Evolutionary conservation across 2,888 invertebrate species (phyloP).

Genomic region (Lasioglossum villosulum): DNA sequence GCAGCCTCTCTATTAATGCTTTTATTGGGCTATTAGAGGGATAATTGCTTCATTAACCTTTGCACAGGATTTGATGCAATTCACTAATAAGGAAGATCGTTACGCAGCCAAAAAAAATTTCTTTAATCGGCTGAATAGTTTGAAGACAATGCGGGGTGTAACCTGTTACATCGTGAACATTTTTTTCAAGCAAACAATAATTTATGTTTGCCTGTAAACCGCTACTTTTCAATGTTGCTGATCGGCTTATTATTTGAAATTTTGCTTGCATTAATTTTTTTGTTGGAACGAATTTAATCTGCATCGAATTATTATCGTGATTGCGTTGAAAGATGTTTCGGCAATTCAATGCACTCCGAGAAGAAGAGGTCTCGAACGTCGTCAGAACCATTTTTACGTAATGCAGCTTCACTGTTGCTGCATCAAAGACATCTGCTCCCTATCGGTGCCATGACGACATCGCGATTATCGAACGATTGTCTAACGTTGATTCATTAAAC

Average conservation of each 20-base stretch:
- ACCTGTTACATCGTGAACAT: too few species aligned
- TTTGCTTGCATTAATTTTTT: not conserved
- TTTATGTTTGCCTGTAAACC: not conserved
- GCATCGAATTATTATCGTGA: not conserved
- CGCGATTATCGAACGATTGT: conserved; percentile 19
- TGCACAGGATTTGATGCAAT: not conserved
- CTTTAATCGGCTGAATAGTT: not conserved
- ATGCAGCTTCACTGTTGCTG: conserved; percentile 1
- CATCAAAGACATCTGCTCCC: not conserved
- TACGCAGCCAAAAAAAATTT: not conserved
- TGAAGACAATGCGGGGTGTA: not conserved
- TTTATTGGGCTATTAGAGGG: not conserved
- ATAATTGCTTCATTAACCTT: not conserved
- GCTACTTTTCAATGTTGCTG: not conserved
- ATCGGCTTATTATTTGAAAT: not conserved
- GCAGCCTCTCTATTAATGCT: not conserved
- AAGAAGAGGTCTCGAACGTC: conserved; percentile 17
- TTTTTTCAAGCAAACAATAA: not conserved
- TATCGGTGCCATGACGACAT: conserved; percentile 14
- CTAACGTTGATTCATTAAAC: not conserved
- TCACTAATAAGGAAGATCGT: not conserved
- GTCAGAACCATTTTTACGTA: conserved; percentile 49
- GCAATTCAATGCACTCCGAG: not conserved
- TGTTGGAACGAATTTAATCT: not conserved
- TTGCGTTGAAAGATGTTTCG: not conserved